Evolutionary conservation across 2,113 vertebrate genomes (phyloP), one percentile per base, ranked within the genome.

Genomic region (Amazona guildingii): DNA sequence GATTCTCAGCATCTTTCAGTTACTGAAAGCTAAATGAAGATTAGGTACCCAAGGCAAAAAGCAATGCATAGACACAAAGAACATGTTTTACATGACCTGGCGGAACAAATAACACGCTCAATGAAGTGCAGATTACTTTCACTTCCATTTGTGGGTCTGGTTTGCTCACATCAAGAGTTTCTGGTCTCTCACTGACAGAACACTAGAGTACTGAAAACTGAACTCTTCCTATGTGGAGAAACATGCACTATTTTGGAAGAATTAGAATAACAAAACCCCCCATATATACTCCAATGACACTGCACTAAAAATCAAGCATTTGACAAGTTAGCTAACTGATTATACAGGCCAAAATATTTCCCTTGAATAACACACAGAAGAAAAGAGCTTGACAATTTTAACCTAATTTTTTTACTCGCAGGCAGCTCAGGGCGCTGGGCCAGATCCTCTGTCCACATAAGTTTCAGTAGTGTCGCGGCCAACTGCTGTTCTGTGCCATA

Each of bases 41-140:
- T 52, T 35, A 88, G 31, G 24, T 20, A 33, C 9, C 7, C 1
- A 21, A 77, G 33, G 46, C 17, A 92, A 83, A 70, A 69, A 29
- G 5, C 10, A 63, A 31, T 6, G 7, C 14, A 17, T 21, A 4
- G 17, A 93, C 77, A 44, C 4, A 4, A 77, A 70, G 21, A 80
- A 13, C 10, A 55, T 44, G 11, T 70, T 49, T 70, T 39, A 67
- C 4, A 0, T 14, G 11, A 39, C 6, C 24, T 46, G 6, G 4
- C 59, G 5, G 28, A 76, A 82, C 5, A 77, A 88, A 57, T 6
- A 76, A 23, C 18, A 29, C 0, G 0, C 24, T 74, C 24, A 52
- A n/a, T 5, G 54, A 68, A 72, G 51, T 1, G 2, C 16, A 62
- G 35, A 19, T 29, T 25, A 43, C 6, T 70, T 80, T 54, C 7